A percentile compares a stretch with the other conserved stretches of the same genome.
These are phyloP conservation scores for Antennarius maculatus DNA, from an alignment of 2,797 vertebrate genomes.

Conservation along the genomic window DNA sequence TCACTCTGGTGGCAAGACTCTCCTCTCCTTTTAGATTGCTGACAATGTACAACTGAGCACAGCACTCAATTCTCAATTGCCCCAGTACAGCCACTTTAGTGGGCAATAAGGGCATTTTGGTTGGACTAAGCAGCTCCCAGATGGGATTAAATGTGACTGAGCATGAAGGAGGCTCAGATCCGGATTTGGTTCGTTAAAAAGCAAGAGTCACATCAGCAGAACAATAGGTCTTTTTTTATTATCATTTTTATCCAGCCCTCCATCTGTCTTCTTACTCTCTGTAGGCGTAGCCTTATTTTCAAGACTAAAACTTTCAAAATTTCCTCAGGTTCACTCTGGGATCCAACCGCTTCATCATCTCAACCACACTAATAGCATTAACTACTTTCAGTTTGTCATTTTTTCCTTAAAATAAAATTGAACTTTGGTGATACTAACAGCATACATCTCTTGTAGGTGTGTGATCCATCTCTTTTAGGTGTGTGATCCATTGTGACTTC, in stretches of 20 bases:
- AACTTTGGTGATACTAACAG: not conserved
- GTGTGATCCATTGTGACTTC: not conserved
- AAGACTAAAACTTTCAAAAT: not conserved
- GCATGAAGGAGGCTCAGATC: slow-evolving; percentile 44
- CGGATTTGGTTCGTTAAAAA: slow-evolving; percentile 26
- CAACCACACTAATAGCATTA: not conserved
- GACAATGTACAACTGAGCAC: slow-evolving; percentile 13
- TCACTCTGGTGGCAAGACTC: slow-evolving; percentile 2
- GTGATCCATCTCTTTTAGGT: slow-evolving; percentile 4
- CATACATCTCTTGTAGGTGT: not conserved
- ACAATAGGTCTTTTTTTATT: slow-evolving; percentile 4
- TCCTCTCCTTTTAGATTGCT: not conserved
- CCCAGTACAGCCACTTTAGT: slow-evolving; percentile 24
- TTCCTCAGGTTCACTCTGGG: not conserved
- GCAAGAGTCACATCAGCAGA: slow-evolving; percentile 23
- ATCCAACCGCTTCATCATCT: too few relatives aligned
- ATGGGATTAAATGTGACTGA: slow-evolving; percentile 47
- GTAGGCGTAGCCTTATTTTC: not conserved
- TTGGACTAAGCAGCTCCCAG: slow-evolving; percentile 34
- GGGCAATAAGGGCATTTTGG: slow-evolving; percentile 25
- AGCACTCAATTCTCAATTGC: slow-evolving; percentile 3
- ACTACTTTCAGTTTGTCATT: not conserved
- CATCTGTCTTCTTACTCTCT: not conserved
- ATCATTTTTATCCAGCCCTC: not conserved
- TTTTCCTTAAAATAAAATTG: slow-evolving; percentile 3